phyloP scores from a whole-genome alignment of 2,113 vertebrate species.

The Axis porcinus region DNA sequence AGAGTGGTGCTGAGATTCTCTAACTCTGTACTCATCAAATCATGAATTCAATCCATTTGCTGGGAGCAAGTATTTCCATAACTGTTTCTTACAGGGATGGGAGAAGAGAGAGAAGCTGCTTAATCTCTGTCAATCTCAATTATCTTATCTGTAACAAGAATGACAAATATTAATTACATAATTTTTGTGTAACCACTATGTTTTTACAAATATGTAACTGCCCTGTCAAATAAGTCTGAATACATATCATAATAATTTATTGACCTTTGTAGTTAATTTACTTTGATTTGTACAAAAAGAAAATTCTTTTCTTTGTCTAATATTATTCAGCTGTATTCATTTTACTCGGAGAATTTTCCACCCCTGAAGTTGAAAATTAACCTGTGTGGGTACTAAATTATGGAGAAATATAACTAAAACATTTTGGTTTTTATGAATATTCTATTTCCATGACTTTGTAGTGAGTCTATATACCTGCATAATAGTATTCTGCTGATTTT shows the following conservation, averaged over 20 bases:
- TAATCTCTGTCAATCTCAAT: neutral
- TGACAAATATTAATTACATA: neutral
- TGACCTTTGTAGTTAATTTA: neutral
- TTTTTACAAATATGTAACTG: neutral
- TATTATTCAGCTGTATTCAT: neutral
- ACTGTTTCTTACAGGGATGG: neutral
- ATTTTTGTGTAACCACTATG: neutral
- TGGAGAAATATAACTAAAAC: neutral
- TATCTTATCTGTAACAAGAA: neutral
- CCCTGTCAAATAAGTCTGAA: neutral
- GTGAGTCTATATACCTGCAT: neutral
- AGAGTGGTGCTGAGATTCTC: neutral
- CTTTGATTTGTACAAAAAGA: neutral
- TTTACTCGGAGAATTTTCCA: neutral
- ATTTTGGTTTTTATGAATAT: neutral
- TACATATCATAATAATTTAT: neutral
- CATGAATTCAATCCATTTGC: neutral
- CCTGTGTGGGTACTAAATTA: neutral
- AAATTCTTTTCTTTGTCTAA: neutral
- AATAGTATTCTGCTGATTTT: neutral
- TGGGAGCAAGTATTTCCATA: neutral
- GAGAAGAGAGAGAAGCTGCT: neutral
- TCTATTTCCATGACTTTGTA: neutral
- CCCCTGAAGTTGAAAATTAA: neutral
- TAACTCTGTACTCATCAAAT: neutral